Conservation (phyloP, 2,888 invertebrate genomes). For the Drosophila monieri region DNA sequence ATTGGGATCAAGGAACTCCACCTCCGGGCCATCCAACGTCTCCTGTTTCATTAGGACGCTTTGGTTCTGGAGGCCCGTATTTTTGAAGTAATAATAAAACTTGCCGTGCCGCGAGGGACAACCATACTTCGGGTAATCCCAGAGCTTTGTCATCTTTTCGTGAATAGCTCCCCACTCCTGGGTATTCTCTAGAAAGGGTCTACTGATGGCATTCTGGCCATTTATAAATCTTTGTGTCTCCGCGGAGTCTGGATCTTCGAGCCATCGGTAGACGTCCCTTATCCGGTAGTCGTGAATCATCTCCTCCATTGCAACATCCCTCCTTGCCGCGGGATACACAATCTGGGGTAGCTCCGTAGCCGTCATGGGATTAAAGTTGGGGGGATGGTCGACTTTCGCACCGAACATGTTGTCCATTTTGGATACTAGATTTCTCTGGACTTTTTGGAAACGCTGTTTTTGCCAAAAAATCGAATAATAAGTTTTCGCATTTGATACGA, state of each 20-base stretch:
- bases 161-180: conserved; percentile 89
- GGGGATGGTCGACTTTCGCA: not conserved
- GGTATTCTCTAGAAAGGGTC: conserved; percentile 92
- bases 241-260: conserved; percentile 96
- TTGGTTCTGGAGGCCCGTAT: conserved; percentile 98
- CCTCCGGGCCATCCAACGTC: conserved; percentile 89
- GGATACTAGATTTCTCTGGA: not conserved
- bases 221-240: conserved; percentile 96
- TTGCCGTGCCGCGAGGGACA: conserved; percentile 92
- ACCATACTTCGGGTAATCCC: conserved; percentile 97
- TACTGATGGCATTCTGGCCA: conserved; percentile 94
- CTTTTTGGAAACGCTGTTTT: not conserved
- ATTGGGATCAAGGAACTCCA: conserved; percentile 97
- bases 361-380: not conserved
- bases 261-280: conserved; percentile 96
- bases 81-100: conserved; percentile 94
- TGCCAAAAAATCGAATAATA: not conserved
- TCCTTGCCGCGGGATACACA: conserved; percentile 90
- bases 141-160: conserved; percentile 92
- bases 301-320: conserved; percentile 91
- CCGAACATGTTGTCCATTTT: not conserved
- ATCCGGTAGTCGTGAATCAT: conserved; percentile 93
- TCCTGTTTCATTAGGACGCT: conserved; percentile 96
- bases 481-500: conserved; percentile 8
- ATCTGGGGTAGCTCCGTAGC: not conserved